Percentiles rank a stretch among this genome's conserved stretches.
phyloP scores from a whole-genome alignment of 2,113 vertebrate genomes.

The Upupa epops region DNA sequence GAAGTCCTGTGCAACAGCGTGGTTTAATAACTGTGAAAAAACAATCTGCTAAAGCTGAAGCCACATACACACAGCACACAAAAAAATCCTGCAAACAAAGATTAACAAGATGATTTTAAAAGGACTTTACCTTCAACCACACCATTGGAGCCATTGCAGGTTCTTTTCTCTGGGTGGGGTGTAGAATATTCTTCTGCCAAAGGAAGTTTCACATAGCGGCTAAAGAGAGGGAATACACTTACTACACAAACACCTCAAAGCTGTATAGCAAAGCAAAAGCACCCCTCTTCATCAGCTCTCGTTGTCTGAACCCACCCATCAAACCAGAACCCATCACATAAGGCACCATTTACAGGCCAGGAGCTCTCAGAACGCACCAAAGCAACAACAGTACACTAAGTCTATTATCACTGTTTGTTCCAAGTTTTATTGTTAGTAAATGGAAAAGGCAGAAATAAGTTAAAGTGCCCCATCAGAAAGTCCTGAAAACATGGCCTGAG shows the following conservation, averaged over 20 bases:
- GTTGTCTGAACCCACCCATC: not conserved
- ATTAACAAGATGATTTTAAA: not conserved
- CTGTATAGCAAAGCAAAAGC: not conserved
- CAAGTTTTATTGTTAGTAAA: not conserved
- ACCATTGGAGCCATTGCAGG: conserved; percentile 83
- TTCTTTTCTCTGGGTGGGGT: conserved; percentile 72
- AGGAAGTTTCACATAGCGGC: conserved; percentile 88
- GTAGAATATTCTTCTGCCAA: conserved; percentile 71
- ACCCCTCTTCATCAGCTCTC: not conserved
- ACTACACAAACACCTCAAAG: not conserved
- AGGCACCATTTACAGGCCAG: not conserved
- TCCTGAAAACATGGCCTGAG: not conserved
- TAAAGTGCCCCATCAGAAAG: not conserved
- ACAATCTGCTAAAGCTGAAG: not conserved
- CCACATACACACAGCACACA: not conserved
- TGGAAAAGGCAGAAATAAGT: not conserved
- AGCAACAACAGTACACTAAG: not conserved
- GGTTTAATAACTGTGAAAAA: not conserved
- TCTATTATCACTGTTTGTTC: not conserved
- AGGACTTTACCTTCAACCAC: conserved; percentile 81
- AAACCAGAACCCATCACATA: not conserved
- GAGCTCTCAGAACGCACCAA: not conserved
- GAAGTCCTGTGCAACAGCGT: fast-evolving
- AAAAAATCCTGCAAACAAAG: not conserved
- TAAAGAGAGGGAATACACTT: conserved; percentile 49